Base-by-base conservation (phyloP, 2,797 vertebrate genomes). In the Rhinoraja longicauda region DNA sequence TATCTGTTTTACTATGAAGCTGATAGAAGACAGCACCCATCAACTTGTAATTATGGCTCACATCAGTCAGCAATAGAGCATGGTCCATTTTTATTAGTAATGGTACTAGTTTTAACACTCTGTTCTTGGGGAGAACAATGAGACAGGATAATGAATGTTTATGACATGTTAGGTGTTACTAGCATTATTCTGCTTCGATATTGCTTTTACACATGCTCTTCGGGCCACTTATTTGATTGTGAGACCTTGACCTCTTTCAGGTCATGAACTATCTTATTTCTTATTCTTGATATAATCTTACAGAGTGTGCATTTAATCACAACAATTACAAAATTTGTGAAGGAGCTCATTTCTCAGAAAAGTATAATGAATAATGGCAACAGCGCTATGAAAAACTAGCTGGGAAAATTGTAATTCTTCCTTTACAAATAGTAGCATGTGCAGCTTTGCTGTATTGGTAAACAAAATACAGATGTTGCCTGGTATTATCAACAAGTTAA, bases 81-180 rank as follows among this genome's bases (percentile, higher is more conserved):
- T 32, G 59, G 59, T n/a, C 15, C 59, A 64, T 64, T 88, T 88
- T 64, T 88, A 88, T 62, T 64, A 88, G 15, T 32, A 64, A 88
- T 88, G 59, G 29, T 64, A 64, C 29, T 32, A n/a, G 57, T 57
- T 88, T 88, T 88, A 3, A 13, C n/a, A 88, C 15, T 32, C 29
- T 62, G 57, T 64, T 88, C 84, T n/a, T 64, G 13, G 29, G 84
- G 2, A 64, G 59, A 59, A 64, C 29, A 12, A 88, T 88, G n/a
- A 36, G 59, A 88, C 29, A 82, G 79, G 29, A 88, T 64, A 88
- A 88, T 64, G 6, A 88, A 88, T 88, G 84, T 19, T 88, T 88
- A 88, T 64, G 12, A n/a, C 84, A 64, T 64, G 84, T 88, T 88
- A 88, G 29, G 12, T 64, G 59, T n/a, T 17, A 88, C 84, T 84